Evolutionary conservation across 2,888 invertebrate species (phyloP), one percentile per base, ranked within the genome.

Genomic region (Eupithecia pulchellata): DNA sequence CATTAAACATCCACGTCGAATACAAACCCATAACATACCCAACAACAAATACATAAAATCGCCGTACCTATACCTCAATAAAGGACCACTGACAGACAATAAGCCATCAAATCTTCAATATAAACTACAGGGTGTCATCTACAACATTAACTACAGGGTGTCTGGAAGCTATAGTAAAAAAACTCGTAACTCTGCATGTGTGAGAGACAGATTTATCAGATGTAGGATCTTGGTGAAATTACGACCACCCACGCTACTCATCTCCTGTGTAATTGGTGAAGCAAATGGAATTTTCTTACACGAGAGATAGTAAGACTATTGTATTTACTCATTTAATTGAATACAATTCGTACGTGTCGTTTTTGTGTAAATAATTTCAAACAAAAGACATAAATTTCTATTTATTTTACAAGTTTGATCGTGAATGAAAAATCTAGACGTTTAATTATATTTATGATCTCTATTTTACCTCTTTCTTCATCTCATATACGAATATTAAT

Each of bases 101-200:
- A 17, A 27, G 64, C 47, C 34, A 66, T 70, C 52, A 64, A 66
- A 66, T 25, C 52, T 25, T 52, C 42, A 47, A 47, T 52, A 52
- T 52, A 52, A 52, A 25, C 25, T 52, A 47, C 11, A 42, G n/a
- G 17, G 5, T 39, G 17, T n/a, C 65, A 55, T 55, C 25, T 13
- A 11, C 25, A 27, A 27, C 30, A 29, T 55, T 62, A 69, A 63
- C 62, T 27, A 61, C 52, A 60, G 60, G 61, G 62, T n/a, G 27
- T 30, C 63, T 63, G 11, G 25, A 52, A 52, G 25, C 25, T 25
- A 25, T 11, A 52, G 52, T 52, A 25, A 52, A 47, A 20, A 20
- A 52, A 25, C 42, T 42, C 29, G 39, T 39, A 58, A 39, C n/a
- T 66, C 14, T 11, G 27, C 8, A 25, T 20, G 11, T 17, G 9